A percentile compares a stretch with the other conserved stretches of the same genome.
Conservation (phyloP, 2,113 vertebrate genomes). For the Myotis yumanensis region DNA sequence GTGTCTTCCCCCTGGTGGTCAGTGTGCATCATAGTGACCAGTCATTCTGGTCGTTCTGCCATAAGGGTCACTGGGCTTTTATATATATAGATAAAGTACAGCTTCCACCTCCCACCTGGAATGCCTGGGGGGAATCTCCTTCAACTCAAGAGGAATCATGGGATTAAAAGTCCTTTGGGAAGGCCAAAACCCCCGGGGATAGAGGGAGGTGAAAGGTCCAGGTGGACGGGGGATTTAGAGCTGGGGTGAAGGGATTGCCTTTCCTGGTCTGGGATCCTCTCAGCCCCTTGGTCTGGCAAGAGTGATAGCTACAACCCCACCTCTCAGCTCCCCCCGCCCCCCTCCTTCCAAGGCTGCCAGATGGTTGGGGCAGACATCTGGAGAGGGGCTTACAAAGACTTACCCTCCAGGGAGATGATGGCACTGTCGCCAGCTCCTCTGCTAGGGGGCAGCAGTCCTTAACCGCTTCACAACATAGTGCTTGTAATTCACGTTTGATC, state of each 20-base stretch:
- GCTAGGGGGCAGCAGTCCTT: slow-evolving; percentile 84
- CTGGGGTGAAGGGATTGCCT: background rate
- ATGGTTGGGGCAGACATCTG: slow-evolving; percentile 29
- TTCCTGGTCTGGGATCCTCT: background rate
- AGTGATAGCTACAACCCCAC: background rate
- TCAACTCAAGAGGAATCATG: background rate
- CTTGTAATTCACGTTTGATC: slow-evolving; percentile 88
- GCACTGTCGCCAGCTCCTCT: slow-evolving; percentile 85
- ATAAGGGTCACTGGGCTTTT: no score
- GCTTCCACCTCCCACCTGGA: background rate
- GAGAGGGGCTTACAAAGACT: slow-evolving; percentile 76
- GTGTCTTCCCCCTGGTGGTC: no score
- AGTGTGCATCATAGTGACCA: no score
- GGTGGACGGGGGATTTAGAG: background rate
- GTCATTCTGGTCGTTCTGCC: no score
- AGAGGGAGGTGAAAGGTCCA: background rate
- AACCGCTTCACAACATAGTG: slow-evolving; percentile 84
- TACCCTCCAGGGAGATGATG: slow-evolving; percentile 84
- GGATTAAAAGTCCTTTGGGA: background rate
- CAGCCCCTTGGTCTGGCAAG: background rate
- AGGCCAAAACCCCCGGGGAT: background rate
- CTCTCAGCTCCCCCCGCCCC: no score
- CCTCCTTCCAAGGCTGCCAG: background rate
- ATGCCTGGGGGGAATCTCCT: background rate
- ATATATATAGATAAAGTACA: background rate